A percentile compares a stretch with the other conserved stretches of the same genome.
phyloP scores from a whole-genome alignment of 2,797 vertebrate genomes.

The Sebastes minor region DNA sequence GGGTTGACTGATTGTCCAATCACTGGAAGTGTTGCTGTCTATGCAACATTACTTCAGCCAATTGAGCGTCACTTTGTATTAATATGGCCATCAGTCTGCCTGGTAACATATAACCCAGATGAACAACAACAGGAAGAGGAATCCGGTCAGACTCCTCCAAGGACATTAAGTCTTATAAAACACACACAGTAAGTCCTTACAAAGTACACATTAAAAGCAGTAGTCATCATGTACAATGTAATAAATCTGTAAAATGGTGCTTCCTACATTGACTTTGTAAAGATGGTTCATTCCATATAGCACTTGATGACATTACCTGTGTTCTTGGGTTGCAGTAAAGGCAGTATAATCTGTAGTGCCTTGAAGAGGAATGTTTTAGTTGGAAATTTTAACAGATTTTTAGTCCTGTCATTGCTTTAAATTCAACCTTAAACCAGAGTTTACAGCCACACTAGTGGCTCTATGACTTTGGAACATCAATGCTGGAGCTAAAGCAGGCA shows the following conservation, averaged over 20 bases:
- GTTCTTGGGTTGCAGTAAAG: neutral
- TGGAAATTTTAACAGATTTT: too few species aligned
- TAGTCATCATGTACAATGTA: neutral
- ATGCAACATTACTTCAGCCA: slow-evolving; percentile 78
- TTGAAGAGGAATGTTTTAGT: neutral
- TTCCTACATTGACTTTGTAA: neutral
- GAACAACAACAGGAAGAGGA: slow-evolving; percentile 34
- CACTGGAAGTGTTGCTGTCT: slow-evolving; percentile 57
- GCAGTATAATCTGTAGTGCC: neutral
- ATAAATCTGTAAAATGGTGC: neutral
- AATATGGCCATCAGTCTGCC: slow-evolving; percentile 74
- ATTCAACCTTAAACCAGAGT: too few species aligned
- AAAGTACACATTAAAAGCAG: neutral
- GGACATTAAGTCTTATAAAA: slow-evolving; percentile 19
- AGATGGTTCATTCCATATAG: neutral
- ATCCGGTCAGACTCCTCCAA: slow-evolving; percentile 24
- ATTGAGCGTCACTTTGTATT: slow-evolving; percentile 74
- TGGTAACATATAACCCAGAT: slow-evolving; percentile 55
- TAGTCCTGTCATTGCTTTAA: too few species aligned
- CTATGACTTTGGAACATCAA: accelerated
- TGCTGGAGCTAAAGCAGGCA: too few species aligned
- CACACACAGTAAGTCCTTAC: neutral
- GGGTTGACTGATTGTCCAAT: slow-evolving; percentile 75
- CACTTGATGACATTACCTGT: neutral
- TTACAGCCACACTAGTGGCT: too few species aligned